Evolutionary conservation across 2,888 invertebrate species (phyloP), one percentile per base, ranked within the genome.

Genomic region (Eucera pruinosa): DNA sequence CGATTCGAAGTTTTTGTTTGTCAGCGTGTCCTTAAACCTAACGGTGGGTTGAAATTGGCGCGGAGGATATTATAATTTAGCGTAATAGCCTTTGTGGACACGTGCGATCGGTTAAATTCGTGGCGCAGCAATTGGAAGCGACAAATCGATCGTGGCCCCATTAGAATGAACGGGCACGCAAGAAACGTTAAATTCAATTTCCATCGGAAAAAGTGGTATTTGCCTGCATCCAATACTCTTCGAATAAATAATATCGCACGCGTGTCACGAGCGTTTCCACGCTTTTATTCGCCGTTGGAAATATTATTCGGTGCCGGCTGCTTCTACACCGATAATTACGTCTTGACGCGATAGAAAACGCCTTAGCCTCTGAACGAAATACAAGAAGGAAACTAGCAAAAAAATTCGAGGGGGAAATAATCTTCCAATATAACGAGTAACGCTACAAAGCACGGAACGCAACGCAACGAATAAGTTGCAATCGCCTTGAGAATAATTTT

Each of bases 201-300:
- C 55, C 57, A 47, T n/a, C 45, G 55, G 47, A 70, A 67, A 74
- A 78, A 55, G 33, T 61, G 58, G 50, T 60, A 48, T 70, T 66
- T 58, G 62, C 64, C 67, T 55, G 68, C 45, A 58, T 83, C 68
- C 64, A 41, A 57, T 68, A 50, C 64, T 62, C 61, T 13, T 45
- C 69, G 66, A 67, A 69, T 76, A 83, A 83, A 83, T 82, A 69
- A 72, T 72, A 61, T 73, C 65, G 47, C 47, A 60, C 67, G 50
- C 68, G 74, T 65, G 70, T 57, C 77, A 62, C 57, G 57, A 50
- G 36, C 58, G 54, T 78, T 84, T 66, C 47, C 62, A 30, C 50
- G 61, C 41, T 81, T 75, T 67, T 61, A 55, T 54, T 62, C 33
- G 61, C 41, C 41, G 52, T 47, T 11, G 41, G 71, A 76, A 82